phyloP scores from a whole-genome alignment of 1,140 invertebrate species.

The Proales similis region DNA sequence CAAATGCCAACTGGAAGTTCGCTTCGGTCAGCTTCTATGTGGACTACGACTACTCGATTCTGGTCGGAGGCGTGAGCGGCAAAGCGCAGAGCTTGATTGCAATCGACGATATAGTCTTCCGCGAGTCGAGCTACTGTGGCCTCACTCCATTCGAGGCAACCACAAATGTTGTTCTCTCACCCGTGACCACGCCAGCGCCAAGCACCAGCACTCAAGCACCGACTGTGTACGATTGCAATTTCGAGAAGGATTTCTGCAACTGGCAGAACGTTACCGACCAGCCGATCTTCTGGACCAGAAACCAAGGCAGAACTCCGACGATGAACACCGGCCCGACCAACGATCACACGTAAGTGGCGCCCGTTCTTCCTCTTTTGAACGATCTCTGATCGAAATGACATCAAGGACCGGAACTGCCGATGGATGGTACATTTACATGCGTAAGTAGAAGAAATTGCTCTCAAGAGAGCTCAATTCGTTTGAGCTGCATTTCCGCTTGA shows the following conservation, averaged over 20 bases:
- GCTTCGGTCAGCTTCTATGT: constrained; percentile 15
- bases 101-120: constrained; percentile 28
- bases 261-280: constrained; percentile 44
- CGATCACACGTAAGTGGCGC: constrained; percentile 17
- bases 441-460: neutral
- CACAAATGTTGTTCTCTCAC: neutral
- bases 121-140: constrained; percentile 15
- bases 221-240: constrained; percentile 45
- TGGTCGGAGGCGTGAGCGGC: constrained; percentile 8
- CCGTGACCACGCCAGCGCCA: constrained; percentile 7
- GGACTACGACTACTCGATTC: constrained; percentile 1
- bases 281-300: constrained; percentile 19
- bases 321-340: constrained; percentile 18
- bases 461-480: neutral
- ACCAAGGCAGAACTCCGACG: constrained; percentile 6
- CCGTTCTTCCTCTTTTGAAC: neutral
- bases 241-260: constrained; percentile 44
- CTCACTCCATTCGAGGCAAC: constrained; percentile 7
- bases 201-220: constrained; percentile 30
- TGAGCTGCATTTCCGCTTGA: neutral
- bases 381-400: neutral
- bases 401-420: neutral
- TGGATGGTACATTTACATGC: constrained; percentile 36
- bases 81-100: constrained; percentile 8
- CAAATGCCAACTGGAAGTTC: constrained; percentile 20